phyloP scores from a whole-genome alignment of 2,797 vertebrate species.

The Vipera ursinii region DNA sequence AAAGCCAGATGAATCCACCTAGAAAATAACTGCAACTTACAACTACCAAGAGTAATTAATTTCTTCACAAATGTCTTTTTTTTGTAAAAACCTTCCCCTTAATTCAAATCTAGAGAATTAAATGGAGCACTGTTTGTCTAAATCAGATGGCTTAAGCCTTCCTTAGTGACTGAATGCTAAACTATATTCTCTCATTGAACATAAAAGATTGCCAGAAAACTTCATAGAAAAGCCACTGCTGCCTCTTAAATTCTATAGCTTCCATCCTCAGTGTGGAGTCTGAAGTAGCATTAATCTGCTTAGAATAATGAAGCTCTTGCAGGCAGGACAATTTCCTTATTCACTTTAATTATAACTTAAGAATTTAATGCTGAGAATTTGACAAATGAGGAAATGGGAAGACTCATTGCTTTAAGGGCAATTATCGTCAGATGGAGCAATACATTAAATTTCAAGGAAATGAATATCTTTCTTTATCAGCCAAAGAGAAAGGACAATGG shows the following conservation, averaged over 20 bases:
- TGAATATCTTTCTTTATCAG: constrained; percentile 19
- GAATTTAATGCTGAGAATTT: constrained; percentile 54
- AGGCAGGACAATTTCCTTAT: constrained; percentile 41
- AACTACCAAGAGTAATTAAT: background rate
- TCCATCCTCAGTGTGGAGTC: background rate
- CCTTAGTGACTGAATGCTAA: constrained; percentile 20
- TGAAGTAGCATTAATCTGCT: constrained; percentile 53
- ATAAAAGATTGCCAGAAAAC: constrained; percentile 9
- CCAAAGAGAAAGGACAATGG: background rate
- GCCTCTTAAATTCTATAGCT: constrained; percentile 35
- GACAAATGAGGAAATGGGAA: constrained; percentile 47
- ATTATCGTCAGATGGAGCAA: constrained; percentile 41
- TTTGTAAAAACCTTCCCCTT: constrained; percentile 1
- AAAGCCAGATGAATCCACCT: background rate
- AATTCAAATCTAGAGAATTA: constrained; percentile 6
- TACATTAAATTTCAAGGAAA: constrained; percentile 37
- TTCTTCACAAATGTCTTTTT: background rate
- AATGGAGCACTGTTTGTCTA: constrained; percentile 9
- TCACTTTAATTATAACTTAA: constrained; percentile 59
- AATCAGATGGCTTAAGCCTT: constrained; percentile 23
- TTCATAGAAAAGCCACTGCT: constrained; percentile 16
- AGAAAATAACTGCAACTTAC: background rate
- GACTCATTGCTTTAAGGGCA: constrained; percentile 47
- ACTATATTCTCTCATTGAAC: background rate
- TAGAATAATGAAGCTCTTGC: constrained; percentile 52